phyloP scores from a whole-genome alignment of 2,797 vertebrate genomes.

The Nannoperca obscura region DNA sequence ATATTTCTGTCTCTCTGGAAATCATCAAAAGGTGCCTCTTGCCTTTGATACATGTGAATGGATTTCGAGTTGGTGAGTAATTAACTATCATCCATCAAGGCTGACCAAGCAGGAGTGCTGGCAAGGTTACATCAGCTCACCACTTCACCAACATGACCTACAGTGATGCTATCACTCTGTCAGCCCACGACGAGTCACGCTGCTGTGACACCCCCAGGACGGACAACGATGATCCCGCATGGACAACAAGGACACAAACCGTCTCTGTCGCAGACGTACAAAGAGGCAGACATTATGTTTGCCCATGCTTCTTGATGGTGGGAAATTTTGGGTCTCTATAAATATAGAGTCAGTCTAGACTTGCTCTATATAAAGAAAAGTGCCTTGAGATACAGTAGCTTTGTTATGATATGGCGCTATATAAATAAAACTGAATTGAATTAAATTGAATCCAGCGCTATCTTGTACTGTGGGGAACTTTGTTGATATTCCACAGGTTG shows the following conservation, averaged over 20 bases:
- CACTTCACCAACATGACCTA: constrained; percentile 11
- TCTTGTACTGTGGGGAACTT: background rate
- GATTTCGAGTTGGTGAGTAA: constrained; percentile 7
- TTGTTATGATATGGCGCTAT: too few species aligned
- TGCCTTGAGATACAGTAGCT: too few species aligned
- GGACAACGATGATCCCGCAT: background rate
- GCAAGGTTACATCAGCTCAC: constrained; percentile 36
- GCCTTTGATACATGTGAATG: background rate
- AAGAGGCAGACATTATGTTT: too few species aligned
- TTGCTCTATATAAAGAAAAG: too few species aligned
- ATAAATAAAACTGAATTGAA: too few species aligned
- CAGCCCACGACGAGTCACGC: constrained; percentile 1
- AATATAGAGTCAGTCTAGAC: too few species aligned
- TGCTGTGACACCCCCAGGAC: constrained; percentile 26
- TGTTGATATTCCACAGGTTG: background rate
- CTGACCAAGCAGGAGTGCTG: background rate
- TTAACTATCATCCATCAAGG: background rate
- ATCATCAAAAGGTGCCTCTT: background rate
- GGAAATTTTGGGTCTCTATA: too few species aligned
- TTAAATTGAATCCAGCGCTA: background rate
- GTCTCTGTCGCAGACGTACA: background rate
- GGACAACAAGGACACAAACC: constrained; percentile 22
- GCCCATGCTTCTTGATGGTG: too few species aligned
- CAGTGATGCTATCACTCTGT: constrained; percentile 36
- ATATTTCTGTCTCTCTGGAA: background rate